Evolutionary conservation across 2,888 invertebrate species (phyloP).

Genomic region (Chymomyza amoena): DNA sequence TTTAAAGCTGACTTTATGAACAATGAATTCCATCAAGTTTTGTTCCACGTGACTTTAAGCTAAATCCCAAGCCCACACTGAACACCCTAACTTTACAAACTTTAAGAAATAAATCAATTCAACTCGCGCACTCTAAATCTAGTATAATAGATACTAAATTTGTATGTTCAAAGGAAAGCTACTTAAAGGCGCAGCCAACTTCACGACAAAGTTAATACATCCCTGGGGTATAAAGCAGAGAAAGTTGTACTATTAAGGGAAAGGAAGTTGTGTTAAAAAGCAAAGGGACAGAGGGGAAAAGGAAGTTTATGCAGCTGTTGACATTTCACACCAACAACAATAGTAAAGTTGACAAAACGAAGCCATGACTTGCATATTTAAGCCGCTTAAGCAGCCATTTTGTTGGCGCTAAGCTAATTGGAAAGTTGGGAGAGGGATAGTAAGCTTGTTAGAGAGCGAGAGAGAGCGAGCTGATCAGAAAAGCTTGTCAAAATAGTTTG

Average conservation of each 20-base stretch:
- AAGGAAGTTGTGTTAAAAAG: background rate
- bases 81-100: too few species aligned
- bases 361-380: slow-evolving; percentile 14
- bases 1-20: too few species aligned
- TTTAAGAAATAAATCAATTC: too few species aligned
- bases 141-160: background rate
- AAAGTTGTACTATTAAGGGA: background rate
- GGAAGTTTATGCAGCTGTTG: slow-evolving; percentile 1
- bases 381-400: slow-evolving; percentile 35
- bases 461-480: background rate
- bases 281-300: too few species aligned
- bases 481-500: background rate
- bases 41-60: too few species aligned
- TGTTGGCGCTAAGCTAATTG: slow-evolving; percentile 15
- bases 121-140: background rate
- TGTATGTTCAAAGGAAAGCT: background rate
- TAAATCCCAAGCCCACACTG: too few species aligned
- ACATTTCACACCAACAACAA: slow-evolving; percentile 7
- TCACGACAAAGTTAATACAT: background rate
- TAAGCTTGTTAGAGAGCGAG: too few species aligned
- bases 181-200: background rate
- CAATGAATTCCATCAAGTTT: too few species aligned
- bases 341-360: background rate
- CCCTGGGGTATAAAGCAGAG: background rate
- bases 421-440: background rate